Evolutionary conservation across 2,113 vertebrate species (phyloP), one percentile per base, ranked within the genome.

Genomic region (Lutjanus erythropterus): DNA sequence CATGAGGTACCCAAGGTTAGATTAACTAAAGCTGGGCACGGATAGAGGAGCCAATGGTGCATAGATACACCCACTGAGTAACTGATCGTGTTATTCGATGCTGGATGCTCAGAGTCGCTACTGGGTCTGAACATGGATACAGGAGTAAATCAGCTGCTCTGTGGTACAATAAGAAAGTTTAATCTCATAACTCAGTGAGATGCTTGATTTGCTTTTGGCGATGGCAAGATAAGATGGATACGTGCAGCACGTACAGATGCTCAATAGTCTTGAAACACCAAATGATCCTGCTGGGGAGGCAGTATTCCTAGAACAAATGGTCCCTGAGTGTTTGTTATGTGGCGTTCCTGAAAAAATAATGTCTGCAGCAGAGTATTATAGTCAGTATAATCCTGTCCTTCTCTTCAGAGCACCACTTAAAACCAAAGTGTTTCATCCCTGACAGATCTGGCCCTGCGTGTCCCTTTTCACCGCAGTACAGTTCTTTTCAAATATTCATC

Each of bases 1-100:
- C 78, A 80, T 21, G 60, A 64, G 46, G 64, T 62, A 77, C 60
- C 71, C 49, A 12, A 61, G 67, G 75, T 67, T 66, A 82, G 66
- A 87, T 86, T 75, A 82, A 74, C 66, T 73, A 56, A 78, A 80
- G 70, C 76, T 55, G 74, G 62, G 74, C 74, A 73, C 80, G 70
- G 71, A 72, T 27, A 19, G 58, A 87, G 65, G 49, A 64, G 69
- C 49, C 82, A 61, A 59, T 71, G 75, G 71, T 52, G 80, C 84
- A 62, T 19, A 47, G 73, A 67, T 56, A 42, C 75, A 78, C 80
- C 71, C 65, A 49, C 71, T 55, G 71, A 62, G 75, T 49, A 46
- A 66, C 59, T 75, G 52, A 80, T 70, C 53, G 41, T 67, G 47
- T 81, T 85, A 72, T 60, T 64, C 33, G 29, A 70, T 37, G 85